Evolutionary conservation across 2,797 vertebrate species (phyloP), one percentile per base, ranked within the genome.

Genomic region (Coilia nasus): DNA sequence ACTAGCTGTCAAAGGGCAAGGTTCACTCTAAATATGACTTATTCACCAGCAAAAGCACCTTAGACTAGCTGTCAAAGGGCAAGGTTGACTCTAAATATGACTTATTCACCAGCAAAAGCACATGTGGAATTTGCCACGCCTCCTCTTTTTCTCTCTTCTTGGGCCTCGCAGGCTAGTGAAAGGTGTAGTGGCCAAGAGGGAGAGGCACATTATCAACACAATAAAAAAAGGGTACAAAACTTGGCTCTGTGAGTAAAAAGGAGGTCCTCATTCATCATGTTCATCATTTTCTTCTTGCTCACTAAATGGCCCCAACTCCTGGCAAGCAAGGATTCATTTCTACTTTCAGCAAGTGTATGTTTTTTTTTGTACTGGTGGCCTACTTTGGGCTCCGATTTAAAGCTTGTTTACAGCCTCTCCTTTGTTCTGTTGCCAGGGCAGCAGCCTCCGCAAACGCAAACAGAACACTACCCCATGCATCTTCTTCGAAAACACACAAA

Each of bases 401-500:
- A 44, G 35, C 71, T 41, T 78, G 71, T 78, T 78, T 44, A 78
- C 31, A 78, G 71, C 17, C 5, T 21, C 17, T 21, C 35, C 35
- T 78, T 78, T 78, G 71, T 44, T 78, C 71, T 17, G 60, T 50
- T 82, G 59, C 75, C 47, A 85, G 71, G 0, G 3, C 50, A 83
- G 59, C 44, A 47, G 86, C 78, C 87, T 86, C 86, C 78, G 85
- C 47, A 75, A 83, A 83, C 25, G 64, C 17, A 85, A 57, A 81
- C 71, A 85, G 88, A 90, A 85, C 6, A 87, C 85, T 85, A 89
- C 87, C 75, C 50, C 87, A 86, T 86, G 64, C 84, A 83, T 86
- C 87, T 80, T 85, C 47, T 90, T 86, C 60, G 83, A 88, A 84
- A 64, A 56, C 78, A 23, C 21, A 81, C 64, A 83, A 82, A 86